Percentiles rank a stretch among this genome's conserved stretches.
Evolutionary conservation across 2,113 vertebrate species (phyloP).

Genomic region (Phoxinus phoxinus): DNA sequence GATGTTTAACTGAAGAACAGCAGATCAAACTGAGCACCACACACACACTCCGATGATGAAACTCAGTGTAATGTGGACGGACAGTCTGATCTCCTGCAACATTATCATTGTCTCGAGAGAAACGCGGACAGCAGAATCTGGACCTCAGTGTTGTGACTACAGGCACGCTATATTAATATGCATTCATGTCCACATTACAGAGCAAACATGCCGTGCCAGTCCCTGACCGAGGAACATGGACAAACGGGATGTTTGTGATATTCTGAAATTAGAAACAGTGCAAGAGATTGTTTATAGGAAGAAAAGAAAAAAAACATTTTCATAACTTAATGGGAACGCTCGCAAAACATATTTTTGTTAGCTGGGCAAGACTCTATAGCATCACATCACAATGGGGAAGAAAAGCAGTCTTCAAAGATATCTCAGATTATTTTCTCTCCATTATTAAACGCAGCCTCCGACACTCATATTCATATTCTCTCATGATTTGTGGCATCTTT

Average conservation of each 20-base stretch:
- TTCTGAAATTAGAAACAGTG: background rate
- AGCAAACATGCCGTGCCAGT: background rate
- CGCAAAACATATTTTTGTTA: too few relatives aligned
- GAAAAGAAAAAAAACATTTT: background rate
- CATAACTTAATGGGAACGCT: too few relatives aligned
- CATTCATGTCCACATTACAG: background rate
- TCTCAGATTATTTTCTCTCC: slow-evolving; percentile 61
- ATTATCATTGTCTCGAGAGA: background rate
- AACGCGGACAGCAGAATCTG: too few relatives aligned
- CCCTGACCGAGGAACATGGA: background rate
- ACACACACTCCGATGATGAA: too few relatives aligned
- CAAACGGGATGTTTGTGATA: background rate
- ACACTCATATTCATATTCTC: slow-evolving; percentile 44
- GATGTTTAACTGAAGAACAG: too few relatives aligned
- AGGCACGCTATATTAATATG: background rate
- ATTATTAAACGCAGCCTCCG: slow-evolving; percentile 73
- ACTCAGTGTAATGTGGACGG: too few relatives aligned
- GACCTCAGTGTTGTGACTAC: background rate
- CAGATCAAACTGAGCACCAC: too few relatives aligned
- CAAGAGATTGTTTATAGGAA: background rate
- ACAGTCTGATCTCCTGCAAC: too few relatives aligned
- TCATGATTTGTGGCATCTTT: slow-evolving; percentile 36
- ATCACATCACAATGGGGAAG: background rate
- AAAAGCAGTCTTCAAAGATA: slow-evolving; percentile 56
- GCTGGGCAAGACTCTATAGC: background rate